phyloP scores from a whole-genome alignment of 2,888 invertebrate species.

The Polyommatus icarus region DNA sequence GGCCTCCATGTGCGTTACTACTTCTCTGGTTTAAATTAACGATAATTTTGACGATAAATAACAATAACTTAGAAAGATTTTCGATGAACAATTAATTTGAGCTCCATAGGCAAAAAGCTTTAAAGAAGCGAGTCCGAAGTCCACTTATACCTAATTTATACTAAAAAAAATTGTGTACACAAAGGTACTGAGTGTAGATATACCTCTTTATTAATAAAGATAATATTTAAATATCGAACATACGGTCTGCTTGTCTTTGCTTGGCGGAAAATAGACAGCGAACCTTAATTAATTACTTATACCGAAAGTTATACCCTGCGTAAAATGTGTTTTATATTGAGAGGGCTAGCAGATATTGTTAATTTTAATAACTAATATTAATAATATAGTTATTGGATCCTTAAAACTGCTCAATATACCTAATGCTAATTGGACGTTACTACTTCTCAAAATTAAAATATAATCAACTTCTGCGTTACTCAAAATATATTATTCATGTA shows the following conservation, averaged over 20 bases:
- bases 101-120: neutral
- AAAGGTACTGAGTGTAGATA: neutral
- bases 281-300: no score
- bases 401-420: no score
- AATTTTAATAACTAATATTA: no score
- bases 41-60: neutral
- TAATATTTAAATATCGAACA: neutral
- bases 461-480: neutral
- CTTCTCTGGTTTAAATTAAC: neutral
- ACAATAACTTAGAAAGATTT: neutral
- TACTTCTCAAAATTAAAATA: neutral
- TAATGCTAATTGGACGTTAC: neutral
- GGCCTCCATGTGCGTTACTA: constrained; percentile 2
- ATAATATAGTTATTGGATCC: no score
- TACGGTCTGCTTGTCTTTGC: no score
- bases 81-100: neutral
- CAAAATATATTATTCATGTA: no score
- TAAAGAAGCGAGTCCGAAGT: constrained; percentile 11
- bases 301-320: no score
- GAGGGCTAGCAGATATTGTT: no score
- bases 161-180: neutral
- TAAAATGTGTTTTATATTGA: no score
- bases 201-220: neutral
- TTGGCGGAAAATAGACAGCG: no score
- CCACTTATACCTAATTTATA: neutral